Evolutionary conservation across 53 echinoderm and acorn worm species (phyloP).

Genomic region (Astropecten irregularis): DNA sequence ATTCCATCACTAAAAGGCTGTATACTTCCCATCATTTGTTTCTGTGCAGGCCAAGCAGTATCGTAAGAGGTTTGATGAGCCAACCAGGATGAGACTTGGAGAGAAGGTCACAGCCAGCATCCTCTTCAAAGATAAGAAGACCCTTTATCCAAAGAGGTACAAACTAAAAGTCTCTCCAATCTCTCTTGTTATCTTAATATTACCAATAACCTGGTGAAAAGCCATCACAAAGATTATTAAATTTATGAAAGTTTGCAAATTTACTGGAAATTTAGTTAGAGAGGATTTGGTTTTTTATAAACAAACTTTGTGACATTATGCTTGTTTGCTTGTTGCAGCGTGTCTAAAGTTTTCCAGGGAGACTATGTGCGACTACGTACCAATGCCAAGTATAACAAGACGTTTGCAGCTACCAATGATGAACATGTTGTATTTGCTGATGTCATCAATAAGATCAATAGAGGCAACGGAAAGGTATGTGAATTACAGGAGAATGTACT

Average conservation of each 20-base stretch:
- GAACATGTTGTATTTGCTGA: conserved; percentile 89
- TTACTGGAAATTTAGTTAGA: too few species aligned
- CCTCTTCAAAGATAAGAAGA: conserved; percentile 97
- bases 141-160: conserved; percentile 84
- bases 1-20: too few species aligned
- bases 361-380: conserved; percentile 85
- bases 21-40: too few species aligned
- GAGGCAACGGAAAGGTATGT: conserved; percentile 93
- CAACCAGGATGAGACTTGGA: conserved; percentile 73
- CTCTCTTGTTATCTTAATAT: not conserved
- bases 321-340: conserved; percentile 60
- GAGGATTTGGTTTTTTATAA: too few species aligned
- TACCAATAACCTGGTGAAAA: too few species aligned
- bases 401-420: conserved; percentile 64
- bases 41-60: conserved; percentile 82
- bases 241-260: too few species aligned
- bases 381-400: conserved; percentile 87
- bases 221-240: too few species aligned
- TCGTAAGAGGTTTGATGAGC: conserved; percentile 87
- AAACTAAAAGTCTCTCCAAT: not conserved
- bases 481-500: too few species aligned
- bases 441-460: conserved; percentile 84
- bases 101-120: conserved; percentile 94
- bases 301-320: too few species aligned
- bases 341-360: conserved; percentile 80